Conservation (phyloP, 2,797 vertebrate genomes). For the Oryzias sinensis region DNA sequence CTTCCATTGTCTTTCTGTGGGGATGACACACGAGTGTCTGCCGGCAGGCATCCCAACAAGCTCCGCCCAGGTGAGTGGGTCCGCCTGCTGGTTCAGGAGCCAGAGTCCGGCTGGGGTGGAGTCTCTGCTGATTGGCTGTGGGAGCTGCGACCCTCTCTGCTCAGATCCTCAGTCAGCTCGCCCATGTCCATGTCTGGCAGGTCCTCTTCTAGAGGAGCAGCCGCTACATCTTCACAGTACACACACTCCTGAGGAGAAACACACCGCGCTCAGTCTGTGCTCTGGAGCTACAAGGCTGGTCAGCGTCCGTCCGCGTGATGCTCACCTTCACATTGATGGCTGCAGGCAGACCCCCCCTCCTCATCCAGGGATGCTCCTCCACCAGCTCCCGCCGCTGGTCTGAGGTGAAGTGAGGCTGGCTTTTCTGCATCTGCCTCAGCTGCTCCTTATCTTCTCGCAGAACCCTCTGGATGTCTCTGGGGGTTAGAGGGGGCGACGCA, state of each 20-base stretch:
- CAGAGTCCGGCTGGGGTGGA: conserved; percentile 32
- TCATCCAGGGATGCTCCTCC: conserved; percentile 91
- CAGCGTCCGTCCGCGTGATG: not conserved
- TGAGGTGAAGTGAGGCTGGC: conserved; percentile 88
- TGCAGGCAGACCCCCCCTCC: conserved; percentile 82
- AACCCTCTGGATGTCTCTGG: conserved; percentile 84
- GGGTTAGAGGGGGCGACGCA: too few species aligned
- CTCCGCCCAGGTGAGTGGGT: conserved; percentile 11
- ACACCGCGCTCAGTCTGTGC: not conserved
- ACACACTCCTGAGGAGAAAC: conserved; percentile 72
- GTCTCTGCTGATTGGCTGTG: conserved; percentile 50
- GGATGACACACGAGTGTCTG: conserved; percentile 19
- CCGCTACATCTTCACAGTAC: conserved; percentile 74
- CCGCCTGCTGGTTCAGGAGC: conserved; percentile 52
- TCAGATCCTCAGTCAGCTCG: conserved; percentile 72
- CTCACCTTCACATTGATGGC: conserved; percentile 83
- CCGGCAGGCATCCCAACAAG: conserved; percentile 11
- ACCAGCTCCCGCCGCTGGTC: conserved; percentile 86
- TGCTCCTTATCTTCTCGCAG: conserved; percentile 87
- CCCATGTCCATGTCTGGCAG: conserved; percentile 80
- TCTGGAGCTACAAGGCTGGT: not conserved
- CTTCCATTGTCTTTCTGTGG: conserved; percentile 20
- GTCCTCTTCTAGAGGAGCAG: conserved; percentile 72
- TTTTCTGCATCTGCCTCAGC: conserved; percentile 86
- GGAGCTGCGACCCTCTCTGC: conserved; percentile 54